Base-by-base conservation (phyloP, 2,797 vertebrate genomes). In the Melanotaenia parkinsoni region DNA sequence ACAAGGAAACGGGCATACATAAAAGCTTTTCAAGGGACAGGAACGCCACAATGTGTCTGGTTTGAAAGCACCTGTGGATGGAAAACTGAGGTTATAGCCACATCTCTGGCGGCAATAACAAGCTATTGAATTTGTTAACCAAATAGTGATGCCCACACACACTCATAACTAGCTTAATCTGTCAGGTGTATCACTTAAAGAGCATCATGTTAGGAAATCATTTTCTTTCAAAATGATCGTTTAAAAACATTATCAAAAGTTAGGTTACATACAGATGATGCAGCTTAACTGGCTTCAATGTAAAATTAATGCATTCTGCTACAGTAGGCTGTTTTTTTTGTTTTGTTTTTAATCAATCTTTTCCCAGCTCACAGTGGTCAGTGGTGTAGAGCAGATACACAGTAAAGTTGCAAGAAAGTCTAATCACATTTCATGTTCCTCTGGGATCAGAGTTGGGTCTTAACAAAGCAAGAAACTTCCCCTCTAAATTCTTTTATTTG, bases 191-290 rank as follows among this genome's bases (percentile, higher is more conserved):
- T 59, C 70, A 53, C 70, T 62, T 72, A 33, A 37, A 67, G 26
- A 76, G 71, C 70, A 13, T 79, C 71, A 47, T 56, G 4, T 76
- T 78, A 79, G 3, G 66, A 80, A 79, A 81, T 53, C 14, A 16
- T 8, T 43, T 56, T 58, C 38, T 4, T 78, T 80, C 62, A 81
- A 89, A 87, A 80, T 26, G 11, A 79, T 67, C 24, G 70, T 72
- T 88, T 89, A 89, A 76, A 93, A 91, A 93, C 60, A 56, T 90
- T 85, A 86, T 91, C 79, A 91, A 90, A 91, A 90, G 70, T 43
- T 30, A 22, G 62, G 59, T 56, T 62, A 74, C 20, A n/a, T 47
- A 47, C 45, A 69, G 45, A 59, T 33, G 67, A 74, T n/a, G 32
- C 18, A 37, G 63, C 45, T 38, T 40, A 35, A 57, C 38, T 60